These are phyloP conservation scores for Bradypodion ventrale DNA, from an alignment of 2,797 vertebrate species.

Conservation along the genomic window DNA sequence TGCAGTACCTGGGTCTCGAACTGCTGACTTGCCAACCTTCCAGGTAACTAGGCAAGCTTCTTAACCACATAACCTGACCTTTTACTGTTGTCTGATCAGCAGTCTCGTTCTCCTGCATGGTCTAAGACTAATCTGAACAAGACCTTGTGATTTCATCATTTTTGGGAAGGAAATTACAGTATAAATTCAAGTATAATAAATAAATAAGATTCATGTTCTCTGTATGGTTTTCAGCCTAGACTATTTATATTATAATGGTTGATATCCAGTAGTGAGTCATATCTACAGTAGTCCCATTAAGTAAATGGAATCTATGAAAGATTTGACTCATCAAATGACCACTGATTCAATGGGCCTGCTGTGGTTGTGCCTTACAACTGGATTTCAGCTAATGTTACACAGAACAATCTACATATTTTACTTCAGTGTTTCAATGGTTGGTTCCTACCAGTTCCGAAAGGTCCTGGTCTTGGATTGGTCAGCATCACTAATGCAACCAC, in stretches of 20 bases:
- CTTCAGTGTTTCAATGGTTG: neutral
- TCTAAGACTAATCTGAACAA: neutral
- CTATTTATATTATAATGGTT: neutral
- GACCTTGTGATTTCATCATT: neutral
- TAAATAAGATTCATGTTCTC: neutral
- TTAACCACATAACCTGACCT: neutral
- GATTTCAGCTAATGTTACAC: too few relatives aligned
- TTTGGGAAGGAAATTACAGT: neutral
- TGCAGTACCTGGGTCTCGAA: too few relatives aligned
- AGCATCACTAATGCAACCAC: neutral
- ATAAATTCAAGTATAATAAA: neutral
- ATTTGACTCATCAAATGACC: too few relatives aligned
- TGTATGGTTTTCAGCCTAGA: neutral
- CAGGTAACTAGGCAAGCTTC: too few relatives aligned
- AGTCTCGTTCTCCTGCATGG: neutral
- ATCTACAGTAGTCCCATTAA: too few relatives aligned
- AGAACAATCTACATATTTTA: neutral
- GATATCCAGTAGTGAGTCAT: neutral
- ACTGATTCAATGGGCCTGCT: too few relatives aligned
- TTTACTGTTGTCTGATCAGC: neutral
- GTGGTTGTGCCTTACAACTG: too few relatives aligned
- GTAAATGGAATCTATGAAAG: too few relatives aligned
- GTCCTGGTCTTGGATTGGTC: neutral
- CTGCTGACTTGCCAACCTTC: too few relatives aligned
- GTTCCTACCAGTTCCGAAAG: neutral